Conservation (phyloP, 2,113 vertebrate genomes). For the Ameiurus melas region DNA sequence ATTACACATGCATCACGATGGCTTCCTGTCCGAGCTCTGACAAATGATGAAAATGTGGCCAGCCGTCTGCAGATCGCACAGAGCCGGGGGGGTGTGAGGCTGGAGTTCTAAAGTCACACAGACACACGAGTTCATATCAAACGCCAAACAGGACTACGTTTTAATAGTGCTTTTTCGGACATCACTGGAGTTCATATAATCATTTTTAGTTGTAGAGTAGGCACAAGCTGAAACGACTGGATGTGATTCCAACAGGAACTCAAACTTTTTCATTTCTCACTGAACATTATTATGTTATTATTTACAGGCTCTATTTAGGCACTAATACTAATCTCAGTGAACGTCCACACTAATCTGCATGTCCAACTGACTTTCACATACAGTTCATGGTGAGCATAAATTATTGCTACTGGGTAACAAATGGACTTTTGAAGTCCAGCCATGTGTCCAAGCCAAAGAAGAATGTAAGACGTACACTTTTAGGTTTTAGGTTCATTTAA, state of each 20-base stretch:
- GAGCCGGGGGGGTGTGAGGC: conserved; percentile 22
- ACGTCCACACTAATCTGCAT: background rate
- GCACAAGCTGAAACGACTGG: background rate
- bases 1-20: conserved; percentile 66
- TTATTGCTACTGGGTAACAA: background rate
- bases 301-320: background rate
- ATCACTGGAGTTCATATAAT: background rate
- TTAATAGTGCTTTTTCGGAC: background rate
- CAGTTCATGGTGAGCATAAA: background rate
- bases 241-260: background rate
- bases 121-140: background rate
- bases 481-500: too few relatives aligned
- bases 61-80: conserved; percentile 34
- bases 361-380: background rate
- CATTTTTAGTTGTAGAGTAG: background rate
- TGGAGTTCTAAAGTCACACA: conserved; percentile 29
- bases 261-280: background rate
- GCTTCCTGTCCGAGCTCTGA: conserved; percentile 56
- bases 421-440: too few relatives aligned
- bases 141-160: background rate
- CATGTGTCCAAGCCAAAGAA: background rate
- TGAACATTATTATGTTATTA: background rate
- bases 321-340: background rate
- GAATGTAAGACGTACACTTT: background rate
- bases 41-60: conserved; percentile 45